These are phyloP conservation scores for Lophius americanus DNA, from an alignment of 2,797 vertebrate genomes.

Conservation along the genomic window DNA sequence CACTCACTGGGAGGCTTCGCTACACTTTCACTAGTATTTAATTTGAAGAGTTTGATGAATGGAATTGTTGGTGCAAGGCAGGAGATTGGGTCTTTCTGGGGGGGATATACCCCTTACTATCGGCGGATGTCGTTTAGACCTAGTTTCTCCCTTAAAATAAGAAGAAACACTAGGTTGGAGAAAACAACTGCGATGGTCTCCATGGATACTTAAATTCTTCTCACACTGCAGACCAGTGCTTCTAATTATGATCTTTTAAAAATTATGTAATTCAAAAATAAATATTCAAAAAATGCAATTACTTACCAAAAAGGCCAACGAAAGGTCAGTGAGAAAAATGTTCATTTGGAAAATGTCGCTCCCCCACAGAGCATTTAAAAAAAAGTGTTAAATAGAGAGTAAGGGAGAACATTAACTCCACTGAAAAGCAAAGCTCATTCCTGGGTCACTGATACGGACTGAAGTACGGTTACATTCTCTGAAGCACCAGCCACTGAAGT, in stretches of 20 bases:
- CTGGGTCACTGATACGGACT: slow-evolving; percentile 22
- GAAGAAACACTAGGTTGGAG: slow-evolving; percentile 3
- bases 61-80: no score
- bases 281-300: slow-evolving; percentile 68
- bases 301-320: slow-evolving; percentile 67
- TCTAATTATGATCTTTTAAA: slow-evolving; percentile 39
- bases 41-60: no score
- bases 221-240: slow-evolving; percentile 15
- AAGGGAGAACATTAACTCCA: background rate
- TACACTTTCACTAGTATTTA: no score
- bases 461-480: slow-evolving; percentile 25
- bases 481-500: slow-evolving; percentile 22
- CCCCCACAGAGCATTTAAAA: slow-evolving; percentile 61
- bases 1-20: no score
- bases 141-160: slow-evolving; percentile 42
- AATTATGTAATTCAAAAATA: slow-evolving; percentile 61
- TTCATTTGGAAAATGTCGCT: slow-evolving; percentile 71
- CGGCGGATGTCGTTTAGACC: slow-evolving; percentile 24
- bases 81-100: no score
- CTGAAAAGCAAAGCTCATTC: slow-evolving; percentile 9
- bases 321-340: slow-evolving; percentile 73
- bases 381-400: slow-evolving; percentile 1
- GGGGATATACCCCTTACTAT: no score
- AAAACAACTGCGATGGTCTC: slow-evolving; percentile 33
- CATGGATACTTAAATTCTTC: slow-evolving; percentile 34